Base-by-base conservation (phyloP, 2,113 vertebrate species). In the Orycteropus afer region DNA sequence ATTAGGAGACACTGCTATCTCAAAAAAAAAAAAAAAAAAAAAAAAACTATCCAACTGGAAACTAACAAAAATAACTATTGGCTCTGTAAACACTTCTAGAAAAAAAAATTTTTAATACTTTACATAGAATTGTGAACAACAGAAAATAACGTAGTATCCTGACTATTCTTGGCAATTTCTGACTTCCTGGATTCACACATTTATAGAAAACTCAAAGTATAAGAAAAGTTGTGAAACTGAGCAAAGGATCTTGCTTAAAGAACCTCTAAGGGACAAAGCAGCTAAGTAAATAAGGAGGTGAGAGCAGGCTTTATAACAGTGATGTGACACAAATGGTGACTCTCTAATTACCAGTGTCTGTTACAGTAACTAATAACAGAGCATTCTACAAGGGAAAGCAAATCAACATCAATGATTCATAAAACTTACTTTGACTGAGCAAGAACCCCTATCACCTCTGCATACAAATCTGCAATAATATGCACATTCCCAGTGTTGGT, bases 401-500 rank as follows among this genome's bases (percentile, higher is more conserved):
- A 74, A 91, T 65, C 5, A 7, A 73, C 61, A 47, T 47, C 45
- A 49, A 15, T 29, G 59, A 57, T 51, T 63, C 51, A n/a, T 7
- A 47, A 71, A 51, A 96, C 99, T 99, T 98, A 99, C 99, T 99
- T 99, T 92, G 99, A 99, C 80, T 99, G 99, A 95, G 99, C 99
- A 96, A 99, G 99, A 98, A 99, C 98, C 37, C 99, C 99, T 89
- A 99, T 99, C 97, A 99, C 99, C 98, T 99, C 99, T 81, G 99
- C 99, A 90, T 99, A 99, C 94, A 99, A 98, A 97, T 99, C 99
- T 97, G 99, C 99, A 96, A 99, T 99, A 98, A 99, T 99, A 98
- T 99, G 99, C 97, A 99, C 99, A 86, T 99, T 99, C 97, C 99
- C 99, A 98, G 99, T 99, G 99, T 99, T 99, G 98, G 99, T 99